phyloP scores from a whole-genome alignment of 2,797 vertebrate species.

The Anolis apletophallus region DNA sequence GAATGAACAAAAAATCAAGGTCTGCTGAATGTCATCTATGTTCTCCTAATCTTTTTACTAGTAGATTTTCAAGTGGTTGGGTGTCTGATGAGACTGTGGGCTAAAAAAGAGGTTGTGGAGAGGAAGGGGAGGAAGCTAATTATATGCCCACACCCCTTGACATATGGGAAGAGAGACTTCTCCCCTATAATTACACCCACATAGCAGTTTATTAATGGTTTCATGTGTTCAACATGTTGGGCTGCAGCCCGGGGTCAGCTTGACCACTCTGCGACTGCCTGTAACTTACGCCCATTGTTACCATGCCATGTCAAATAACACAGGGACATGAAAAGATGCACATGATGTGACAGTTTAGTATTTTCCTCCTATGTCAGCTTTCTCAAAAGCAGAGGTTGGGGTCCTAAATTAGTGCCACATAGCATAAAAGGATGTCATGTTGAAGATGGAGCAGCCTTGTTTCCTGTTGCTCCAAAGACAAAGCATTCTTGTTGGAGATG shows the following conservation, averaged over 20 bases:
- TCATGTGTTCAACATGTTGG: conserved; percentile 15
- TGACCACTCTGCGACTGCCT: conserved; percentile 3
- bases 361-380: neutral
- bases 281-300: neutral
- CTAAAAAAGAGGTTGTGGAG: neutral
- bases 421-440: no score
- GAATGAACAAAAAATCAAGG: neutral
- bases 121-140: conserved; percentile 21
- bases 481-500: neutral
- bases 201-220: conserved; percentile 13
- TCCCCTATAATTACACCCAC: conserved; percentile 41
- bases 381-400: neutral
- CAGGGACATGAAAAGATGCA: neutral
- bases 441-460: no score
- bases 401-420: no score
- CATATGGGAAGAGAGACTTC: neutral
- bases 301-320: neutral
- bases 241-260: neutral
- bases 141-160: conserved; percentile 27
- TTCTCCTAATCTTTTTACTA: neutral
- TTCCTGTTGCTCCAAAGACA: no score
- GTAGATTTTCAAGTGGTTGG: conserved; percentile 18
- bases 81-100: neutral
- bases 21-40: no score
- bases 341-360: neutral